These are phyloP conservation scores for Mastacembelus armatus DNA, from an alignment of 2,797 vertebrate species.

Conservation along the genomic window DNA sequence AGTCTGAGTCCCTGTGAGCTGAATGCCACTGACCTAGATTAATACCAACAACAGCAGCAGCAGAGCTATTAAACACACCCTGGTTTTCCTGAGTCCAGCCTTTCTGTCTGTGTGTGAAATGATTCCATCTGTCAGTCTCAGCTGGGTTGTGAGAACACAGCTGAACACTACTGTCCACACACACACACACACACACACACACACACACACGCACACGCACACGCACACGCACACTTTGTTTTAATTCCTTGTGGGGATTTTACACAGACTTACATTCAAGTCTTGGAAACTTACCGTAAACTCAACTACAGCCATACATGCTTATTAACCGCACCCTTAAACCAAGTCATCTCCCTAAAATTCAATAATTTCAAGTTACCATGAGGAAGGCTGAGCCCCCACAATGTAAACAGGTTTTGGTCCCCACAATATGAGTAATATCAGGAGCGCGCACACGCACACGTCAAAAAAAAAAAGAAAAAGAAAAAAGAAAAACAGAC, in stretches of 20 bases:
- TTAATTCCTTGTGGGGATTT: no score
- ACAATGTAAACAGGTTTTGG: no score
- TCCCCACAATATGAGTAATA: no score
- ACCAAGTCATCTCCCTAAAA: no score
- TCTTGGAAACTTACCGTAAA: no score
- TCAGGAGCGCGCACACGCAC: no score
- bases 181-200: constrained; percentile 28
- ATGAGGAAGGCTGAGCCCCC: no score
- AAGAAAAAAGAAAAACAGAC: constrained; percentile 70
- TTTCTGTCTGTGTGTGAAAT: constrained; percentile 80
- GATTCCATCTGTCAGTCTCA: constrained; percentile 84
- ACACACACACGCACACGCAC: constrained; percentile 35
- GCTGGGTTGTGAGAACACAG: constrained; percentile 74
- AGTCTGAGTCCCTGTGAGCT: constrained; percentile 62
- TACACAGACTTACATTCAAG: no score
- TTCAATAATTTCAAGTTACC: no score
- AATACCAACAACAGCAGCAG: constrained; percentile 73
- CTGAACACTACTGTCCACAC: constrained; percentile 59
- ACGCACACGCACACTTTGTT: constrained; percentile 54
- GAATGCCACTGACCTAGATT: constrained; percentile 78
- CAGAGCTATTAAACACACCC: constrained; percentile 74
- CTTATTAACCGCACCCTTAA: no score
- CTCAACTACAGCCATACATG: no score
- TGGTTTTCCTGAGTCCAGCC: constrained; percentile 78
- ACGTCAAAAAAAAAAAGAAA: no score